Percentiles rank a stretch among this genome's conserved stretches.
These are phyloP conservation scores for Indri indri DNA, from an alignment of 2,113 vertebrate species.

Conservation along the genomic window DNA sequence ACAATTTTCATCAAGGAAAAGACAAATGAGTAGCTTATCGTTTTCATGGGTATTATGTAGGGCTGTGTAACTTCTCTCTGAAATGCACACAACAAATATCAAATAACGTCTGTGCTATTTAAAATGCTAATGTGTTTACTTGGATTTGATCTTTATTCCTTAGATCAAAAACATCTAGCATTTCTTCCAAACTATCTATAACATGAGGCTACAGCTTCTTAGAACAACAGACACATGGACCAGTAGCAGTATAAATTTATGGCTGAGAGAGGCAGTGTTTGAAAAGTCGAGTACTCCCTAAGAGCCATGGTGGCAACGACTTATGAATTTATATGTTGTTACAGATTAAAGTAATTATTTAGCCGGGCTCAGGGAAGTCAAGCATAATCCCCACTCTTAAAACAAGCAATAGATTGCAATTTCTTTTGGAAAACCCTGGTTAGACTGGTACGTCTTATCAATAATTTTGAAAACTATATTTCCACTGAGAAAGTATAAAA, in stretches of 20 bases:
- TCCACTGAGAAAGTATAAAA: slow-evolving; percentile 69
- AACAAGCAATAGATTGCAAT: slow-evolving; percentile 49
- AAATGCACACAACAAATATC: background rate
- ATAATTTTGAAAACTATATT: slow-evolving; percentile 69
- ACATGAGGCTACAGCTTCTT: background rate
- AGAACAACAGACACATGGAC: background rate
- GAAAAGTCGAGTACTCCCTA: slow-evolving; percentile 30
- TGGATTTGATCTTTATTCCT: slow-evolving; percentile 33
- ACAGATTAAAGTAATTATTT: slow-evolving; percentile 67
- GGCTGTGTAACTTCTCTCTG: background rate
- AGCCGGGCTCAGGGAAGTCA: slow-evolving; percentile 38
- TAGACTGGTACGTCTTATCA: slow-evolving; percentile 44
- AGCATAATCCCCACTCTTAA: slow-evolving; percentile 45
- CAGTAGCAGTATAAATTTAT: slow-evolving; percentile 36
- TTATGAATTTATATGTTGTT: slow-evolving; percentile 68
- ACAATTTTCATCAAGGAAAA: background rate
- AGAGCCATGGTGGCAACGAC: slow-evolving; percentile 43
- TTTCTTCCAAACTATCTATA: slow-evolving; percentile 22
- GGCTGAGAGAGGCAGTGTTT: background rate
- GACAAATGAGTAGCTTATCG: background rate
- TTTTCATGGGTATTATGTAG: background rate
- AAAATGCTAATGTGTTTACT: background rate
- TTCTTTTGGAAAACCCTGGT: slow-evolving; percentile 59
- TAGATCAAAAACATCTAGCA: slow-evolving; percentile 25
- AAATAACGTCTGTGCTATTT: background rate